Base-by-base conservation (phyloP, 1,140 invertebrate species). In the Temnothorax nylanderi region DNA sequence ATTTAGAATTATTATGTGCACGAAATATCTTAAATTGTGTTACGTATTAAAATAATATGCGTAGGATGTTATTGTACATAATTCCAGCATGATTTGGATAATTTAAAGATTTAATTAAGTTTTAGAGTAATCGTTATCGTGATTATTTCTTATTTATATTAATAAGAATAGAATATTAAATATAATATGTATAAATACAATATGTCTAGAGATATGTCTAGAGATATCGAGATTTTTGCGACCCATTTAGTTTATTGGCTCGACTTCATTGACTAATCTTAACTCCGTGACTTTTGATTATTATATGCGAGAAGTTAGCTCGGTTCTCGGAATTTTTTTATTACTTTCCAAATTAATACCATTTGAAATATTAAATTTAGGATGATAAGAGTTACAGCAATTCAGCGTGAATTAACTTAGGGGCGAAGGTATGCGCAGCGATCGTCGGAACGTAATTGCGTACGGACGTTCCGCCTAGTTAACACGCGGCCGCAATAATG, bases 401-500 rank as follows among this genome's bases (percentile, higher is more conserved):
- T 67, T 49, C 26, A 32, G 44, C n/a, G 26, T 26, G 26, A 80
- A 80, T 80, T 80, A 21, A 41, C n/a, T 69, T 18, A 7, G 34
- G 8, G 32, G 21, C 21, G 13, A 69, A 41, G 32, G 13, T 54
- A 26, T 21, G 64, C 44, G n/a, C 77, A n/a, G n/a, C n/a, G 44
- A 37, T 60, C 58, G 26, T 32, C 26, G 75, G 64, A 44, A 21
- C 32, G n/a, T 41, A 81, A 51, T 81, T 54, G 16, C 47, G 41
- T 41, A 54, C 34, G 34, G 32, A 56, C 47, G 32, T 69, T 69
- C 89, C 54, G 72, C 37, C 78, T 76, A 65, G 77, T 91, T 91
- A 88, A 87, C 89, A 84, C 84, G 74, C 75, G 86, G 82, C 56
- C 80, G 78, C 85, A 71, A 87, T 89, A 91, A 91, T 65, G 47